phyloP scores from a whole-genome alignment of 1,140 invertebrate species.

The Trichonephila clavipes region DNA sequence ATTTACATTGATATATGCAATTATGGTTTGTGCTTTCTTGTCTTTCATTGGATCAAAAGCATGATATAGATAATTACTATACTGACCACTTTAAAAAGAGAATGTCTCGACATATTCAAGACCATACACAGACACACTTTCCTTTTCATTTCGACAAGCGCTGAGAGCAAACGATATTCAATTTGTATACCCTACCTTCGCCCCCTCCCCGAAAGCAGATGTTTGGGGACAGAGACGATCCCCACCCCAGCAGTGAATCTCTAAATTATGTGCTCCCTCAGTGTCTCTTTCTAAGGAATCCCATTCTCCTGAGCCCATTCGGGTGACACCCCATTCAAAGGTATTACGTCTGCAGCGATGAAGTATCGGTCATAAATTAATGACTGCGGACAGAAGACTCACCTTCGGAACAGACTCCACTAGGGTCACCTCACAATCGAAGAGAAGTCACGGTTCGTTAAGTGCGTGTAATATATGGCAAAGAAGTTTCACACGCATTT shows the following conservation, averaged over 20 bases:
- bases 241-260: slow-evolving; percentile 42
- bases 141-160: neutral
- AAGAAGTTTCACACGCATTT: slow-evolving; percentile 66
- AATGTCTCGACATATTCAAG: no score
- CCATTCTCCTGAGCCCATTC: slow-evolving; percentile 41
- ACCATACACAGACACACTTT: no score
- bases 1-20: no score
- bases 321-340: no score
- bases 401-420: neutral
- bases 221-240: slow-evolving; percentile 52
- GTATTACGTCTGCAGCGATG: slow-evolving; percentile 22
- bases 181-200: slow-evolving; percentile 38
- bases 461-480: slow-evolving; percentile 71
- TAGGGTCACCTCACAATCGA: slow-evolving; percentile 48
- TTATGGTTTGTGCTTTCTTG: no score
- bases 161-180: neutral
- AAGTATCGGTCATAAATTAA: slow-evolving; percentile 74
- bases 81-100: no score
- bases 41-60: no score
- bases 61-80: no score
- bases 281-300: neutral
- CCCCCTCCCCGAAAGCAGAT: slow-evolving; percentile 48
- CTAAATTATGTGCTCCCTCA: slow-evolving; percentile 68
- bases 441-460: slow-evolving; percentile 63
- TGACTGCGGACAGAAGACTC: slow-evolving; percentile 31